A percentile compares a stretch with the other conserved stretches of the same genome.
These are phyloP conservation scores for Nomada fucata DNA, from an alignment of 2,888 invertebrate species.

Conservation along the genomic window DNA sequence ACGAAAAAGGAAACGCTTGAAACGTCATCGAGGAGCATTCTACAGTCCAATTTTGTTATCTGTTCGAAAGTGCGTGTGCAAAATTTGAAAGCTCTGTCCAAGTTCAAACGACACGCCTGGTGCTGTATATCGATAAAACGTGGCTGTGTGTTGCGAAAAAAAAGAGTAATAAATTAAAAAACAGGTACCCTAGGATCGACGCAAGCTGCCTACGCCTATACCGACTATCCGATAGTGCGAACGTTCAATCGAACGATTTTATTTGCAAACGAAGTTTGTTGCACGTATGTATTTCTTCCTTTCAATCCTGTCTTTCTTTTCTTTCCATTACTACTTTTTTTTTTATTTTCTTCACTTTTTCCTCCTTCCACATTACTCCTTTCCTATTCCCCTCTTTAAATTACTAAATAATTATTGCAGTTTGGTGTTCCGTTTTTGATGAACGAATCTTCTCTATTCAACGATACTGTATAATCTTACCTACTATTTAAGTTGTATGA, in stretches of 20 bases:
- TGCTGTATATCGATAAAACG: slow-evolving; percentile 20
- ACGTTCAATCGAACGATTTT: slow-evolving; percentile 12
- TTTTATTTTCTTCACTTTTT: neutral
- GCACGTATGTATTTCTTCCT: slow-evolving; percentile 6
- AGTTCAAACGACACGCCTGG: slow-evolving; percentile 12
- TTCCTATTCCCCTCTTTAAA: neutral
- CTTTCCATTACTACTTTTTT: neutral
- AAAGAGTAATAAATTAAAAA: too few relatives aligned
- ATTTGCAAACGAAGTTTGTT: slow-evolving; percentile 7
- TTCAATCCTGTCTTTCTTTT: neutral
- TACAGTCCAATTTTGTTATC: neutral
- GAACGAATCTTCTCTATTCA: slow-evolving; percentile 33
- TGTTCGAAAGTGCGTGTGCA: slow-evolving; percentile 5
- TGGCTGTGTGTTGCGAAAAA: slow-evolving; percentile 14
- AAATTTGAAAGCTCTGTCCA: neutral
- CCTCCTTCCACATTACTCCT: neutral
- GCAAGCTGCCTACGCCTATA: slow-evolving; percentile 14
- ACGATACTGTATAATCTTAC: slow-evolving; percentile 17
- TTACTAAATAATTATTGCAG: slow-evolving; percentile 64
- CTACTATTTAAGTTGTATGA: slow-evolving; percentile 23
- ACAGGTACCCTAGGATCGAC: neutral
- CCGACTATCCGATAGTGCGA: neutral
- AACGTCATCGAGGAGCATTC: neutral
- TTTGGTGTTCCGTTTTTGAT: slow-evolving; percentile 68
- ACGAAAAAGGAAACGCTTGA: neutral